Evolutionary conservation across 2,797 vertebrate genomes (phyloP).

Genomic region (Thalassophryne amazonica): DNA sequence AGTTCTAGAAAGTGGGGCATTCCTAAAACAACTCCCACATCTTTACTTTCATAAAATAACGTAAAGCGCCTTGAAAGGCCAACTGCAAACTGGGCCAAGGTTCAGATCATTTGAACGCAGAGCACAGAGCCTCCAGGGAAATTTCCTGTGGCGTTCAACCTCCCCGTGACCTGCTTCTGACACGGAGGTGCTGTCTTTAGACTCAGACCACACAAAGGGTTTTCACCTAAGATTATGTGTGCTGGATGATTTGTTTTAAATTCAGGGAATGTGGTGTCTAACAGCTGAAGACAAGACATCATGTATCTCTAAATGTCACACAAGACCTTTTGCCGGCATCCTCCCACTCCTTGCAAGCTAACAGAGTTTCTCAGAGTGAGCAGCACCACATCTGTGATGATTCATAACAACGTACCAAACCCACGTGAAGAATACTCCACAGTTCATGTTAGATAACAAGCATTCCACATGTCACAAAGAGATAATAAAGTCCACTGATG

Average conservation of each 20-base stretch:
- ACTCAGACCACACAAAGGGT: slow-evolving; percentile 7
- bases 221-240: background rate
- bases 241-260: slow-evolving; percentile 3
- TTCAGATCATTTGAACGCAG: slow-evolving; percentile 41
- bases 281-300: slow-evolving; percentile 47
- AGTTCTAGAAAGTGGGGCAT: slow-evolving; percentile 56
- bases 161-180: slow-evolving; percentile 30
- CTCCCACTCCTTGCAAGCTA: slow-evolving; percentile 45
- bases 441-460: too few relatives aligned
- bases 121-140: slow-evolving; percentile 31
- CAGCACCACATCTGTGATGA: slow-evolving; percentile 39
- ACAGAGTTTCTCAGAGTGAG: slow-evolving; percentile 37
- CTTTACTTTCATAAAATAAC: slow-evolving; percentile 31
- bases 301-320: slow-evolving; percentile 29
- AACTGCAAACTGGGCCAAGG: slow-evolving; percentile 51
- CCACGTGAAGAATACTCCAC: background rate
- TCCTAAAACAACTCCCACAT: slow-evolving; percentile 37
- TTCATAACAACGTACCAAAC: slow-evolving; percentile 44
- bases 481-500: too few relatives aligned
- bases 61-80: slow-evolving; percentile 32
- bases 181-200: too few relatives aligned
- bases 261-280: slow-evolving; percentile 41
- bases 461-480: too few relatives aligned
- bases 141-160: slow-evolving; percentile 28
- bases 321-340: slow-evolving; percentile 48